Percentiles rank a stretch among this genome's conserved stretches.
These are phyloP conservation scores for Uropetala carovei DNA, from an alignment of 2,888 invertebrate species.

Conservation along the genomic window DNA sequence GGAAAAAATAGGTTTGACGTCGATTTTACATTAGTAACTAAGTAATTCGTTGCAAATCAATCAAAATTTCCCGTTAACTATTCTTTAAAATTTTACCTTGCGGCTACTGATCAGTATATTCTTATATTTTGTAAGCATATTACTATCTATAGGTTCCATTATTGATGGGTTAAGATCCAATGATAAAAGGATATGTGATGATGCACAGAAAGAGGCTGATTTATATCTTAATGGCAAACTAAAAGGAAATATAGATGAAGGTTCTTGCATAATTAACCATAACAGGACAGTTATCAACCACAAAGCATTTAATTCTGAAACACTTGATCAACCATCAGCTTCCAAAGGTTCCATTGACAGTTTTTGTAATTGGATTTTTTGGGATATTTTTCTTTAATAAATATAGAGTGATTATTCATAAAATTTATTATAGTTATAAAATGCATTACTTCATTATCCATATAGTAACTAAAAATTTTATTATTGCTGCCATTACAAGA, in stretches of 20 bases:
- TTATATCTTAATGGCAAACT: neutral
- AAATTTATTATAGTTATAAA: too few relatives aligned
- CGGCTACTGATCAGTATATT: too few relatives aligned
- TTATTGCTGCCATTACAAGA: too few relatives aligned
- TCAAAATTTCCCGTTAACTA: neutral
- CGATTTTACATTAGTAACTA: neutral
- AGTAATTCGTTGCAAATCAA: neutral
- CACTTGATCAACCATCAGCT: neutral
- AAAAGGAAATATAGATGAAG: neutral
- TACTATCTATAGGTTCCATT: conserved; percentile 14
- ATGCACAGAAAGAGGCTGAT: neutral
- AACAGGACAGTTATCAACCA: conserved; percentile 7
- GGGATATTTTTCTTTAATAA: too few relatives aligned
- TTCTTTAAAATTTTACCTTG: neutral
- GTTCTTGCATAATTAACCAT: neutral
- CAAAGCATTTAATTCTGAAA: conserved; percentile 3
- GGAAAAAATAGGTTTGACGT: neutral
- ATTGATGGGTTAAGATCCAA: conserved; percentile 15
- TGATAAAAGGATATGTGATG: neutral
- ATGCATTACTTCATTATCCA: too few relatives aligned
- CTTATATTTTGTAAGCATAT: neutral
- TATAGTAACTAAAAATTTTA: too few relatives aligned
- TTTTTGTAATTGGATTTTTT: neutral
- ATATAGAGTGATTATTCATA: too few relatives aligned
- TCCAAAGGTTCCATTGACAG: neutral